Evolutionary conservation across 2,888 invertebrate species (phyloP), one percentile per base, ranked within the genome.

Genomic region (Epirrita christyi): DNA sequence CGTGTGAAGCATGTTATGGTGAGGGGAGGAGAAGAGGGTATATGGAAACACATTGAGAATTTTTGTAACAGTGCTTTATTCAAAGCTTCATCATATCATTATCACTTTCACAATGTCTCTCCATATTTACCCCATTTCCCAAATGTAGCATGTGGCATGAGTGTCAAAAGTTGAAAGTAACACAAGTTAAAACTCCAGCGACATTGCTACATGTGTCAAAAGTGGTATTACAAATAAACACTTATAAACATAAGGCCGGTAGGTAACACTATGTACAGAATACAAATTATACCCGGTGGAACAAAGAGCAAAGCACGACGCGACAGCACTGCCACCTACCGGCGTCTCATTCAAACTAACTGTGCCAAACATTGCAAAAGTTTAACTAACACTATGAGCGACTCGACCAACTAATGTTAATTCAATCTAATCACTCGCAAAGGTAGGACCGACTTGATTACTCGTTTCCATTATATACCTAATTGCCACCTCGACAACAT

Each of bases 61-160:
- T 93, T 92, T 93, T 84, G 93, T 93, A 92, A 94, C 93, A 93
- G 93, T 93, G 93, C 94, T 94, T 94, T 94, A 94, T 94, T 94
- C 89, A 93, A 90, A 92, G 92, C 90, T 77, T 91, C 93, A 91
- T 90, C 90, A 87, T 89, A 88, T 90, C 88, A 88, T 90, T 89
- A 90, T 91, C 91, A 91, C 86, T 90, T 91, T 94, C 94, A 94
- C 94, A 94, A 94, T 94, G 94, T 93, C 93, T 92, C 93, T 93
- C 93, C 93, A 93, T 93, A 92, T 92, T 92, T 95, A 95, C 94
- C 95, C 95, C 92, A 92, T 90, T 92, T 92, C 92, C 91, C 92
- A 92, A 79, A 92, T 92, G 92, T 92, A 92, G 92, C 92, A 92
- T 83, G 90, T 91, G 81, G 89, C 89, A 81, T 81, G 87, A 88